Base-by-base conservation (phyloP, 2,797 vertebrate species). In the Menidia menidia region DNA sequence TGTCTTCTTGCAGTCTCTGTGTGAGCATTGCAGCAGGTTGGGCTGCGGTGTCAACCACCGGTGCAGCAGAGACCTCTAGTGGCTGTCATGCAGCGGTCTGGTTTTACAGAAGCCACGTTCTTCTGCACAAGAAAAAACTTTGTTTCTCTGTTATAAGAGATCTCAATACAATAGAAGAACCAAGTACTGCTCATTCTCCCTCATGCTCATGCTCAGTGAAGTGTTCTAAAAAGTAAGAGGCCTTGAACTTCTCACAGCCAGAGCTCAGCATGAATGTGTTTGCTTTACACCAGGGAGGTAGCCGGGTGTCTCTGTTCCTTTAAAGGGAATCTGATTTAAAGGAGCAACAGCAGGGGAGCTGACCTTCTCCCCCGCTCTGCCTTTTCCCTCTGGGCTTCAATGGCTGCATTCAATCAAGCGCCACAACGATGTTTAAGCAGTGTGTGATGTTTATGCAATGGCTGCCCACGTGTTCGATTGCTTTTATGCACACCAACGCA, bases 361-460 rank as follows among this genome's bases (percentile, higher is more conserved):
- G 88, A 90, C 87, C 85, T 88, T 84, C 75, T 85, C 85, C 82
- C 75, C 77, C 69, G n/a, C 81, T 60, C 83, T 73, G 67, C 75
- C 64, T 50, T 77, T 62, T 69, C 75, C 82, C 81, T 74, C 68
- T 6, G 47, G 80, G 80, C 72, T 81, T 77, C 74, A 68, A 58
- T 75, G 75, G 84, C 88, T 88, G 82, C 77, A 75, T 89, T 90
- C 88, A 88, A 85, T 92, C 91, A 90, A 90, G 78, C 76, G 82
- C 82, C 78, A 83, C 43, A 30, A 64, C 76, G 54, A 77, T 90
- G 87, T 88, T 90, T 86, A 87, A 89, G 87, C 85, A 84, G 80
- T 75, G 75, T 81, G 82, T 80, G 80, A 88, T 89, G 88, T 91
- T 92, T 91, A 90, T 88, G 83, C 83, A 83, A 77, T 14, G 73